phyloP scores from a whole-genome alignment of 2,888 invertebrate species.

The Chironomus riparius region DNA sequence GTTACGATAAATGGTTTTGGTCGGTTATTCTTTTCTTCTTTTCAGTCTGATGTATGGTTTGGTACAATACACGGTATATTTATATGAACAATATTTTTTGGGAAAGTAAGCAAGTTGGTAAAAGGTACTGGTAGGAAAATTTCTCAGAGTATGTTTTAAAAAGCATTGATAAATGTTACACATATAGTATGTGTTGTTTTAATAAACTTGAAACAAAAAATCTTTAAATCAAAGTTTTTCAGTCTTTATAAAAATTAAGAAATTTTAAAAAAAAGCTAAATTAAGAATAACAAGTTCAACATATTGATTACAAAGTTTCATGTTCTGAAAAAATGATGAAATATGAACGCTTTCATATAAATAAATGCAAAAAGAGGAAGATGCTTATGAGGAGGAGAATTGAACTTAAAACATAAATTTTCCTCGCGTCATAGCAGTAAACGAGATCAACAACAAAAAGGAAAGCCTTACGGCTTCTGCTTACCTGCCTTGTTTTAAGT shows the following conservation, averaged over 20 bases:
- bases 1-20: not conserved
- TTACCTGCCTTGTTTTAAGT: not conserved
- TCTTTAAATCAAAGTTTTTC: too few species aligned
- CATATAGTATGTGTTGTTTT: too few species aligned
- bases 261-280: too few species aligned
- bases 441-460: not conserved
- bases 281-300: too few species aligned
- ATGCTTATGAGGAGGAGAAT: not conserved
- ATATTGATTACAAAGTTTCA: too few species aligned
- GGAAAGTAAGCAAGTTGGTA: not conserved
- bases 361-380: not conserved
- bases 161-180: not conserved
- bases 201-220: too few species aligned
- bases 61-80: too few species aligned
- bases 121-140: too few species aligned
- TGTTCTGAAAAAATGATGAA: too few species aligned
- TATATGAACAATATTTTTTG: not conserved
- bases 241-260: too few species aligned
- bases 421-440: not conserved
- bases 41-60: too few species aligned
- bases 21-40: not conserved
- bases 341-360: not conserved
- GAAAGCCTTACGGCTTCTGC: not conserved
- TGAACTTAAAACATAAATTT: not conserved
- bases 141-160: too few species aligned